Evolutionary conservation across 1,140 invertebrate genomes (phyloP).

Genomic region (Sitobion miscanthi): DNA sequence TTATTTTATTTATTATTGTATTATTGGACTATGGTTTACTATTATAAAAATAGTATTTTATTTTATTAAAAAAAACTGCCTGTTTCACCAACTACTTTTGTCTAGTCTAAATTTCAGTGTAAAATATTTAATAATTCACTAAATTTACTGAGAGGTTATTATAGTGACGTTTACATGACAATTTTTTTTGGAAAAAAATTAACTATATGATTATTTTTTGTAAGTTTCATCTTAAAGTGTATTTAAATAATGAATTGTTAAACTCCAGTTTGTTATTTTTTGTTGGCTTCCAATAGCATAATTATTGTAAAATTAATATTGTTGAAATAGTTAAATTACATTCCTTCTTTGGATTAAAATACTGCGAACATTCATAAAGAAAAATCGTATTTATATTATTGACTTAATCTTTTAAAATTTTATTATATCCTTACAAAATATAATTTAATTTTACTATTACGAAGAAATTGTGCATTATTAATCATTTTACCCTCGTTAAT

Average conservation of each 20-base stretch:
- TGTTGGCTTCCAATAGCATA: not conserved
- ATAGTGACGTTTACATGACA: not conserved
- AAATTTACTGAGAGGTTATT: not conserved
- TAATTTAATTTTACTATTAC: not conserved
- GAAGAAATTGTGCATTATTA: not conserved
- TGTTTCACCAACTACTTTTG: constrained; percentile 32
- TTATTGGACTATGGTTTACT: not conserved
- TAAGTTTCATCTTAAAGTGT: not conserved
- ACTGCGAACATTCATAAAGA: not conserved
- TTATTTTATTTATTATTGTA: constrained; percentile 34
- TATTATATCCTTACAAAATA: not conserved
- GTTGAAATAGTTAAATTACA: not conserved
- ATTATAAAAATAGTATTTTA: not conserved
- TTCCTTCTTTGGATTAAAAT: not conserved
- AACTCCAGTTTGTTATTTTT: not conserved
- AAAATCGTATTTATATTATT: constrained; percentile 1
- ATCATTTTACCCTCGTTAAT: not conserved
- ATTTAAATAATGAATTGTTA: not conserved
- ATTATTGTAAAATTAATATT: not conserved
- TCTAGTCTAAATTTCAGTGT: constrained; percentile 32
- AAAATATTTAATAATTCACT: not conserved
- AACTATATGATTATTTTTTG: not conserved
- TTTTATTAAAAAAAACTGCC: not conserved
- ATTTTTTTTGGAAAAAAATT: not conserved
- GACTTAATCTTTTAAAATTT: not conserved